phyloP scores from a whole-genome alignment of 2,888 invertebrate genomes.

The Phyto melanocephala region DNA sequence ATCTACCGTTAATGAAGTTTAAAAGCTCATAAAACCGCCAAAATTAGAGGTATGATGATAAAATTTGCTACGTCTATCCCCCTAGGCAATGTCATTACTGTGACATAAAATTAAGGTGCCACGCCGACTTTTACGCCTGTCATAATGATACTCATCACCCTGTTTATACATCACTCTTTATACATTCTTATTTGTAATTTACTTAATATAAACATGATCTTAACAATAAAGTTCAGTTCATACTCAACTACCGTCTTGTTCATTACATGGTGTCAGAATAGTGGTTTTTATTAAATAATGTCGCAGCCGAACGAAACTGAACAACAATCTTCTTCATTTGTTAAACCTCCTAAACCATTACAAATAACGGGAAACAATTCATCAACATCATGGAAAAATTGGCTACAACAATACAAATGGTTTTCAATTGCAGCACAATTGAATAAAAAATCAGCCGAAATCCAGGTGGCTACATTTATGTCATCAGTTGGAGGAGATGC shows the following conservation, averaged over 20 bases:
- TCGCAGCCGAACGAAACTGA: not conserved
- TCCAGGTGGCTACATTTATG: constrained; percentile 60
- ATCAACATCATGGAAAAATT: constrained; percentile 46
- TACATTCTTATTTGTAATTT: no score
- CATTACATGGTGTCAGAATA: constrained; percentile 9
- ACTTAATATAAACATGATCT: not conserved
- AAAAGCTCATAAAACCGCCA: no score
- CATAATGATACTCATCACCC: no score
- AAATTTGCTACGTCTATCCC: no score
- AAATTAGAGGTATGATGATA: no score
- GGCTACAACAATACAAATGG: constrained; percentile 60
- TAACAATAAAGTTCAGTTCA: constrained; percentile 1
- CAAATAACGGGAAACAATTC: constrained; percentile 53
- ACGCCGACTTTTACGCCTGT: no score
- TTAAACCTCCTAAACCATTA: constrained; percentile 47
- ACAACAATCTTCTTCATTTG: constrained; percentile 12
- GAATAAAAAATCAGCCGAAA: constrained; percentile 54
- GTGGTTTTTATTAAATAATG: not conserved
- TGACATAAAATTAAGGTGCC: no score
- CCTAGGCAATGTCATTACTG: no score
- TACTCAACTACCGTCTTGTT: not conserved
- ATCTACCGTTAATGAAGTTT: no score
- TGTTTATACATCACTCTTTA: no score
- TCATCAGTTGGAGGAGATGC: constrained; percentile 36
- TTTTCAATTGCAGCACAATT: constrained; percentile 50